Conservation (phyloP, 2,113 vertebrate species). For the Agapornis roseicollis region DNA sequence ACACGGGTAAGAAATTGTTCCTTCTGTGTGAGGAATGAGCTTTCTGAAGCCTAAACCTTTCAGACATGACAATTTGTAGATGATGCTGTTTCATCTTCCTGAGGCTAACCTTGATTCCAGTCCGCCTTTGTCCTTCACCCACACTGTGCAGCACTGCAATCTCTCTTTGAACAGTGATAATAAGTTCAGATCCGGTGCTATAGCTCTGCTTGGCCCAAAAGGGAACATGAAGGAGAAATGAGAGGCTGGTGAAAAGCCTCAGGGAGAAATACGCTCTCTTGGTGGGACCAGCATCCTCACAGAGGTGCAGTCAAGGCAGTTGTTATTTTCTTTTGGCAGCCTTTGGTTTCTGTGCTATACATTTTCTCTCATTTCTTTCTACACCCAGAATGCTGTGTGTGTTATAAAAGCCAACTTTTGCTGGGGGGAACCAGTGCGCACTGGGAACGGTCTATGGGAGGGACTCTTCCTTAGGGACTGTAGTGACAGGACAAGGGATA, state of each 20-base stretch:
- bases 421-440: not conserved
- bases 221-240: not conserved
- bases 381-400: not conserved
- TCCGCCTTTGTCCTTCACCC: not conserved
- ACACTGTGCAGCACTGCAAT: not conserved
- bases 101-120: not conserved
- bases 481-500: too few relatives aligned
- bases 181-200: not conserved
- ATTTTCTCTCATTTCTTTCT: not conserved
- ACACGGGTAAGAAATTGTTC: not conserved
- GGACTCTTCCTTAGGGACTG: too few relatives aligned
- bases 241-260: not conserved
- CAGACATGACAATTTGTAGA: not conserved
- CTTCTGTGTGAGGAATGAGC: not conserved
- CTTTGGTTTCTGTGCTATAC: not conserved
- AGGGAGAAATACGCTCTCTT: not conserved
- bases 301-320: not conserved
- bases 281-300: fast-evolving
- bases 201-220: not conserved
- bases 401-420: not conserved
- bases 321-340: not conserved
- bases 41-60: not conserved
- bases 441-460: not conserved
- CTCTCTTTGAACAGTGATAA: not conserved
- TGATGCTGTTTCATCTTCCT: not conserved